Conservation (phyloP, 2,797 vertebrate species). For the Xenops minutus region DNA sequence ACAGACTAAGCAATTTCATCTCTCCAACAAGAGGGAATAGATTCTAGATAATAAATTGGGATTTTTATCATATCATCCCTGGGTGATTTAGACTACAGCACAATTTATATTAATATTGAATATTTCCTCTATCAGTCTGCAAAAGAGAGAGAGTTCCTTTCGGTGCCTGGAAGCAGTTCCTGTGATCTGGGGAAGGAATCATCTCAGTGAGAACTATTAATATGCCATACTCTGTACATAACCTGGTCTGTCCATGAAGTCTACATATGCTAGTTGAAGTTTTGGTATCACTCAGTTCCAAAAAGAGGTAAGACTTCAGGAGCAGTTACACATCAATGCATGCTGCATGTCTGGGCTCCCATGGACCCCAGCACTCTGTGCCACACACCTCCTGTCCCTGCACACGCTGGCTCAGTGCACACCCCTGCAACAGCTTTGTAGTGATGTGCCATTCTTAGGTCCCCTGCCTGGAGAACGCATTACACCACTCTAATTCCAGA, state of each 20-base stretch:
- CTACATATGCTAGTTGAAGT: rapidly evolving
- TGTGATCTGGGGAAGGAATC: background rate
- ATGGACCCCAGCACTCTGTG: background rate
- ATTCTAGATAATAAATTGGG: background rate
- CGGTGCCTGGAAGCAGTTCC: background rate
- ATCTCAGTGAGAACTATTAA: background rate
- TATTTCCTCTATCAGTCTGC: background rate
- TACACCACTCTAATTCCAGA: background rate
- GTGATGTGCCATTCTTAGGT: background rate
- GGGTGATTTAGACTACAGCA: background rate
- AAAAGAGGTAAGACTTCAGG: background rate
- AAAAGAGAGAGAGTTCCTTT: background rate
- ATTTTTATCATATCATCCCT: background rate
- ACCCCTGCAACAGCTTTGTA: background rate
- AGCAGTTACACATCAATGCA: background rate
- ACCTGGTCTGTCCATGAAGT: background rate
- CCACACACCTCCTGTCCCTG: rapidly evolving
- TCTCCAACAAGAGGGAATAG: background rate
- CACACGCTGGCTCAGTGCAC: background rate
- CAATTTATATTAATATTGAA: background rate
- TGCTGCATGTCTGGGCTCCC: background rate
- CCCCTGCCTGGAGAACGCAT: background rate
- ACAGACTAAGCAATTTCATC: background rate
- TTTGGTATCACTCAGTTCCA: background rate
- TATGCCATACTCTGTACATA: background rate